Evolutionary conservation across 2,888 invertebrate species (phyloP).

Genomic region (Macrosoma leucophasiata): DNA sequence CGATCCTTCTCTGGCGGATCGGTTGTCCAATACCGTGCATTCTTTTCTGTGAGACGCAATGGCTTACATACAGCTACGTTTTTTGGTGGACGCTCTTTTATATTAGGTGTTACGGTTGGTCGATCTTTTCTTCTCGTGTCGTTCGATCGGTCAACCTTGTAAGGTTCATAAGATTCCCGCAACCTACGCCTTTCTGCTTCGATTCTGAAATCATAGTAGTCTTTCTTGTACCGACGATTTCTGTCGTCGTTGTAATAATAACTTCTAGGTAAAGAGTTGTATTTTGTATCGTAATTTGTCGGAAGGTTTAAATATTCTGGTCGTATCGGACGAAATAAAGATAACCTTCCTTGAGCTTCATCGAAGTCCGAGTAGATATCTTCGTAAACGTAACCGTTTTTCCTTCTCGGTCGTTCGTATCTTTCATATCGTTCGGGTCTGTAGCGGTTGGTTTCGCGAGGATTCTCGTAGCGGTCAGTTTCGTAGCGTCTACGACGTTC

Average conservation of each 20-base stretch:
- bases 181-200: slow-evolving; percentile 41
- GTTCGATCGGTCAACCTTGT: slow-evolving; percentile 30
- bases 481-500: slow-evolving; percentile 43
- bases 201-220: slow-evolving; percentile 66
- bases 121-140: slow-evolving; percentile 26
- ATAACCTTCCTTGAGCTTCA: slow-evolving; percentile 63
- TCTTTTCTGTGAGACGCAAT: slow-evolving; percentile 53
- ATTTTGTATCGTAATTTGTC: slow-evolving; percentile 55
- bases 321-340: slow-evolving; percentile 66
- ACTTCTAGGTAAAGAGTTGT: slow-evolving; percentile 61
- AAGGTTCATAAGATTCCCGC: slow-evolving; percentile 47
- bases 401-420: slow-evolving; percentile 51
- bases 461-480: slow-evolving; percentile 22
- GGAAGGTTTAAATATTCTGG: slow-evolving; percentile 67
- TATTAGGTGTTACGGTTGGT: slow-evolving; percentile 23
- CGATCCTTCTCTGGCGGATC: slow-evolving; percentile 46
- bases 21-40: slow-evolving; percentile 62
- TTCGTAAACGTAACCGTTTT: slow-evolving; percentile 68
- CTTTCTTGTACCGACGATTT: slow-evolving; percentile 52
- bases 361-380: slow-evolving; percentile 71
- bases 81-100: slow-evolving; percentile 31
- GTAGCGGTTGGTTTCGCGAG: slow-evolving; percentile 25
- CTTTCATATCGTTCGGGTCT: slow-evolving; percentile 28
- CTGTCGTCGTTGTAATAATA: slow-evolving; percentile 55
- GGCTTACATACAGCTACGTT: slow-evolving; percentile 67